A percentile compares a stretch with the other conserved stretches of the same genome.
Conservation (phyloP, 2,888 invertebrate species). For the Allygus modestus region DNA sequence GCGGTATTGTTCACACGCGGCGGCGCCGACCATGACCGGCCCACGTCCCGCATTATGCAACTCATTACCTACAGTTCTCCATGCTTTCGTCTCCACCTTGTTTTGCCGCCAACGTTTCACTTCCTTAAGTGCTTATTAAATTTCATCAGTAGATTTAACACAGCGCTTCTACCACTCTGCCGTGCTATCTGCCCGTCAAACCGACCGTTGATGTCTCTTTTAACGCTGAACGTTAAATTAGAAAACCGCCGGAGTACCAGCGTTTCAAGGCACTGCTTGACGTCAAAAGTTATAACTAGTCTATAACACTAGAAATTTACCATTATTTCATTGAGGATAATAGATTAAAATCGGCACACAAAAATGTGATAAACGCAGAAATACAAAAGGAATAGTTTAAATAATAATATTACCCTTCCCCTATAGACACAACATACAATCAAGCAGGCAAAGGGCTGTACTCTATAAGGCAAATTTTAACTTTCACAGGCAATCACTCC, state of each 20-base stretch:
- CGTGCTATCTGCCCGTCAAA: background rate
- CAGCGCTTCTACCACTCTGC: background rate
- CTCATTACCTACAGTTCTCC: constrained; percentile 5
- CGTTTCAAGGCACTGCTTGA: background rate
- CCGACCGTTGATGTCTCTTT: constrained; percentile 6
- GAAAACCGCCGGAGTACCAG: background rate
- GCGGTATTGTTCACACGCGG: constrained; percentile 1
- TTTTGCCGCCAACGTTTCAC: constrained; percentile 6
- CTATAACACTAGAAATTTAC: no score
- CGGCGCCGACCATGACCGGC: background rate
- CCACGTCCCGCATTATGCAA: constrained; percentile 26
- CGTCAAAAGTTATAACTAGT: no score
- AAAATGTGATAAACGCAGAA: no score
- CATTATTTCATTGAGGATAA: no score
- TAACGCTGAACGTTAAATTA: background rate
- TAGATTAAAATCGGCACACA: no score
- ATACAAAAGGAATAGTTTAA: no score
- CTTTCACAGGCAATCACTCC: no score
- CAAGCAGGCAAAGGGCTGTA: no score
- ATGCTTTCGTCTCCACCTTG: constrained; percentile 14
- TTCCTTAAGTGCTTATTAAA: background rate
- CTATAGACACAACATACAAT: no score
- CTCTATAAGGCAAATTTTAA: no score
- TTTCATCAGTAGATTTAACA: background rate
- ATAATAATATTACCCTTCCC: no score